Evolutionary conservation across 2,888 invertebrate species (phyloP), one percentile per base, ranked within the genome.

Genomic region (Dorcus parallelipipedus): DNA sequence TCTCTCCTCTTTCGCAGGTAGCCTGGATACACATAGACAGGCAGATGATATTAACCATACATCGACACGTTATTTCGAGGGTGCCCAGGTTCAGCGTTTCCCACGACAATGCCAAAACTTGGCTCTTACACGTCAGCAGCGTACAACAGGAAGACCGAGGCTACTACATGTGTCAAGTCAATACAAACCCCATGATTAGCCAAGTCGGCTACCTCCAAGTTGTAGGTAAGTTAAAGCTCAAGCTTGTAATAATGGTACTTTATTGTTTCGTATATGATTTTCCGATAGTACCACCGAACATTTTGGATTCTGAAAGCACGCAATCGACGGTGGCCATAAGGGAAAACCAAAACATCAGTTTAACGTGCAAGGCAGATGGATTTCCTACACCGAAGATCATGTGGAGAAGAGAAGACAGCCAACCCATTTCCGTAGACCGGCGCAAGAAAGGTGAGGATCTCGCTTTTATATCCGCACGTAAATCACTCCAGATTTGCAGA

Each of bases 11-110:
- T 60, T 70, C 68, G 23, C 79, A 95, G 95, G 93, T 95, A 71
- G 95, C 95, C 63, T 95, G 95, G 95, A 90, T 95, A 71, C 94
- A 95, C 80, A 93, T 95, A 74, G 94, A 95, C 79, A 86, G 94
- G 52, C 93, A 95, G 82, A 94, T 95, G 91, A 90, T 95, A 73
- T 82, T 95, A 65, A 94, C 95, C 45, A 92, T 95, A 75, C 94
- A 95, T 80, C 88, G 91, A 33, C 94, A 94, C 80, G 92, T 95
- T 67, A 93, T 95, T 72, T 91, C 93, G 8, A 85, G 93, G 58
- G 89, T 95, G 78, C 90, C 93, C n/a, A 84, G 95, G 64, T 94
- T 94, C 80, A 91, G 91, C 76, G 92, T 95, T 57, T 90, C 93
- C 4, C 91, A 93, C 76, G 93, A 94, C 79, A 94, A 93, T 78